Conservation (phyloP, 2,888 invertebrate genomes). For the Anthophora plumipes region DNA sequence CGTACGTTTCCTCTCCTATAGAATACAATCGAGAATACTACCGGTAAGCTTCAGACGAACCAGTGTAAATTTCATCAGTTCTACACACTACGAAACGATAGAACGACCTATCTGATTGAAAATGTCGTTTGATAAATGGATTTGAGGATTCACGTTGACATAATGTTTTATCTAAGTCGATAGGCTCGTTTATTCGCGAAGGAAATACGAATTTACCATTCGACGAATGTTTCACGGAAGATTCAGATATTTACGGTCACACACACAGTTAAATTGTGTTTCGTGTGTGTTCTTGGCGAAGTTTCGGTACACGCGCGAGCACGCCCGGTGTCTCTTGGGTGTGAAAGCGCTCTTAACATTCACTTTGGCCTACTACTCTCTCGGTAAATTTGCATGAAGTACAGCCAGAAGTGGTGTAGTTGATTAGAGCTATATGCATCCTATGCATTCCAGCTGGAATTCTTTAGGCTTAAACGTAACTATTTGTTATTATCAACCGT, state of each 20-base stretch:
- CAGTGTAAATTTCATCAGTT: background rate
- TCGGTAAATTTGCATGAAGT: conserved; percentile 11
- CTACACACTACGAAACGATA: too few relatives aligned
- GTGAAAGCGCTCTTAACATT: conserved; percentile 22
- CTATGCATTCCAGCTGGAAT: background rate
- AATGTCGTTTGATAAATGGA: too few relatives aligned
- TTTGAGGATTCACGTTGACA: too few relatives aligned
- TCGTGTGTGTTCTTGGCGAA: background rate
- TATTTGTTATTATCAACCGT: background rate
- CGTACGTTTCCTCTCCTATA: too few relatives aligned
- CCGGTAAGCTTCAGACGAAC: background rate
- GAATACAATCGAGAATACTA: too few relatives aligned
- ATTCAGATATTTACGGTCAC: background rate
- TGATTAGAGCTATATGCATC: conserved; percentile 1
- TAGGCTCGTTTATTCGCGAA: background rate
- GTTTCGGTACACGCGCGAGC: background rate
- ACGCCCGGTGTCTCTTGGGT: conserved; percentile 8
- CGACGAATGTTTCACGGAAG: background rate
- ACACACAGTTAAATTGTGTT: conserved; percentile 15
- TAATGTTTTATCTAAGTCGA: too few relatives aligned
- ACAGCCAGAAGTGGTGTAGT: background rate
- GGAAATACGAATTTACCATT: background rate
- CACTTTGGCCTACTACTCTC: conserved; percentile 11
- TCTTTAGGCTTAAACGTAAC: background rate
- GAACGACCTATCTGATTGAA: too few relatives aligned